phyloP scores from a whole-genome alignment of 2,797 vertebrate species.

The Gephyroberyx darwinii region DNA sequence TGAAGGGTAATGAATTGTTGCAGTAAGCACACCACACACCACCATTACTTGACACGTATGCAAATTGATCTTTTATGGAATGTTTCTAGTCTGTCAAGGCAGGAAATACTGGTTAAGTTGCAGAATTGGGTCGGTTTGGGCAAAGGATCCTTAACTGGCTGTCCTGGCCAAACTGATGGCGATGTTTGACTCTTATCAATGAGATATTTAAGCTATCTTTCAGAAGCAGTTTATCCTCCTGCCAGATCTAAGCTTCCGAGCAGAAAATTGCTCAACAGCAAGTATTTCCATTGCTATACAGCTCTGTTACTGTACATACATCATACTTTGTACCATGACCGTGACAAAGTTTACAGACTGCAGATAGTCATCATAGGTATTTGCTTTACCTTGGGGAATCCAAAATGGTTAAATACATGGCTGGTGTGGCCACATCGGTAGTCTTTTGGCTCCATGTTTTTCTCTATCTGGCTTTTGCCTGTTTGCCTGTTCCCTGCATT shows the following conservation, averaged over 20 bases:
- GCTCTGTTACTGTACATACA: neutral
- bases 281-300: neutral
- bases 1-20: slow-evolving; percentile 44
- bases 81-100: slow-evolving; percentile 19
- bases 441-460: slow-evolving; percentile 4
- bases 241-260: slow-evolving; percentile 1
- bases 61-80: slow-evolving; percentile 39
- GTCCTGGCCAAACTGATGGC: neutral
- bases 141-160: neutral
- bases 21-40: slow-evolving; percentile 31
- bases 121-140: neutral
- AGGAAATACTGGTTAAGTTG: slow-evolving; percentile 9
- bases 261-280: slow-evolving; percentile 5
- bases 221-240: slow-evolving; percentile 3
- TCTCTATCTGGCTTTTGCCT: slow-evolving; percentile 18
- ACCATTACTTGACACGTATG: slow-evolving; percentile 46
- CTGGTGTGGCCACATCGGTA: slow-evolving; percentile 18
- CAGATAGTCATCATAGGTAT: slow-evolving; percentile 4
- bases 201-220: slow-evolving; percentile 1
- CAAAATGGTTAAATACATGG: slow-evolving; percentile 9
- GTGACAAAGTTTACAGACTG: slow-evolving; percentile 23
- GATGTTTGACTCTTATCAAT: slow-evolving; percentile 19
- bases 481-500: slow-evolving; percentile 22
- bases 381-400: slow-evolving; percentile 5
- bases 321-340: neutral